Evolutionary conservation across 2,113 vertebrate genomes (phyloP).

Genomic region (Bungarus multicinctus): DNA sequence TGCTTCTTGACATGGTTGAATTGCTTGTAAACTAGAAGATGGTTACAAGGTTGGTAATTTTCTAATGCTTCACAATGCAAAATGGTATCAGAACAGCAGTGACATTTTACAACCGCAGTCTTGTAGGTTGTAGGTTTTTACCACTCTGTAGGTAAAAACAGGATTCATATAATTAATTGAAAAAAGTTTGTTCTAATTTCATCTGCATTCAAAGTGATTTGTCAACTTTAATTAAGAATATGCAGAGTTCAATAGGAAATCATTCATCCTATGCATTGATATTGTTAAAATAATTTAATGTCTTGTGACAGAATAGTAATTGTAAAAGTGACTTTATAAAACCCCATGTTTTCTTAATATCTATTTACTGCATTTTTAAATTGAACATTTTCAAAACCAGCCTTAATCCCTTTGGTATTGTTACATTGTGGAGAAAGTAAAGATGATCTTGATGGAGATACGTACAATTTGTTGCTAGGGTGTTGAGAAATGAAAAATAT

Average conservation of each 20-base stretch:
- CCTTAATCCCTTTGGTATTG: background rate
- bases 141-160: slow-evolving; percentile 16
- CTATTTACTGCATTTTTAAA: background rate
- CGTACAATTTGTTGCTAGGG: background rate
- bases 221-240: slow-evolving; percentile 42
- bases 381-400: background rate
- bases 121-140: too few species aligned
- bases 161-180: slow-evolving; percentile 36
- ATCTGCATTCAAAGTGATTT: slow-evolving; percentile 37
- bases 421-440: background rate
- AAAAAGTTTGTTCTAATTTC: slow-evolving; percentile 36
- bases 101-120: slow-evolving; percentile 20
- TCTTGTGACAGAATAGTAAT: slow-evolving; percentile 28
- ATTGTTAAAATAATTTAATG: slow-evolving; percentile 49
- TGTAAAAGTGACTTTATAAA: background rate
- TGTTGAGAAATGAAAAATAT: background rate
- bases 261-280: slow-evolving; percentile 21
- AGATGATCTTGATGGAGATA: background rate
- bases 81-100: slow-evolving; percentile 12
- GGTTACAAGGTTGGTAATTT: background rate
- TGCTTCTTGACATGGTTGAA: background rate
- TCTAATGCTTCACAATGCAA: background rate
- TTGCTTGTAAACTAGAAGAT: background rate
- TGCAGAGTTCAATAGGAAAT: slow-evolving; percentile 22
- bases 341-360: slow-evolving; percentile 14